These are phyloP conservation scores for Aptenodytes patagonicus DNA, from an alignment of 2,113 vertebrate species.

Conservation along the genomic window DNA sequence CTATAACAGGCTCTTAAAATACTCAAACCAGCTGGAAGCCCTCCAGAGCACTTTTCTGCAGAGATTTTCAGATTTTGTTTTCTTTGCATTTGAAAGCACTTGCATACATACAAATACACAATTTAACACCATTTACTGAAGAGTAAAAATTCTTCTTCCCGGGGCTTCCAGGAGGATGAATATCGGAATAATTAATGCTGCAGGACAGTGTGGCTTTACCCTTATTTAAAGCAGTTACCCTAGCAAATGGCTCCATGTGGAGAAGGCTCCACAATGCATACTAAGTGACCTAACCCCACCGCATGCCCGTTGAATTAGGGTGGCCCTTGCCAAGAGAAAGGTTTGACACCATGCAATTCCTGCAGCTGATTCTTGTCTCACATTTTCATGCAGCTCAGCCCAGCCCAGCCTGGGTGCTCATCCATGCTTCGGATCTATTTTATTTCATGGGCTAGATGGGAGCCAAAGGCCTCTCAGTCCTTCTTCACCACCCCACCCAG, in stretches of 20 bases:
- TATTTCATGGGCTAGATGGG: not conserved
- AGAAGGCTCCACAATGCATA: not conserved
- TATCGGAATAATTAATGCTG: not conserved
- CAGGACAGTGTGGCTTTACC: not conserved
- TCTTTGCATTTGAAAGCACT: not conserved
- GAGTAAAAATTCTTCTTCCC: not conserved
- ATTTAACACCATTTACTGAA: not conserved
- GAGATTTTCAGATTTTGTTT: slow-evolving; percentile 30
- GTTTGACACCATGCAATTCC: not conserved
- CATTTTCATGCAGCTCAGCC: not conserved
- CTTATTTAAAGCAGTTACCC: not conserved
- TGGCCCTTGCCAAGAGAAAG: not conserved
- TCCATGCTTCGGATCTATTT: not conserved
- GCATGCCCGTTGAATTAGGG: not conserved
- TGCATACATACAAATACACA: not conserved
- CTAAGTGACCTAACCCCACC: not conserved
- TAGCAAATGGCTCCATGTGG: not conserved
- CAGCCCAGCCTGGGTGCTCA: not conserved
- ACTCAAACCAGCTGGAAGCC: slow-evolving; percentile 43
- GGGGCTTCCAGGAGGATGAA: not conserved
- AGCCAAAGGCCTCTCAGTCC: not conserved
- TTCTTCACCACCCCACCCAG: not conserved
- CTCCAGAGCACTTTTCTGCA: slow-evolving; percentile 26
- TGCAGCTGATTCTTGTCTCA: not conserved
- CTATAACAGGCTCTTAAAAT: slow-evolving; percentile 36